phyloP scores from a whole-genome alignment of 2,797 vertebrate species.

The Holocentrus rufus region DNA sequence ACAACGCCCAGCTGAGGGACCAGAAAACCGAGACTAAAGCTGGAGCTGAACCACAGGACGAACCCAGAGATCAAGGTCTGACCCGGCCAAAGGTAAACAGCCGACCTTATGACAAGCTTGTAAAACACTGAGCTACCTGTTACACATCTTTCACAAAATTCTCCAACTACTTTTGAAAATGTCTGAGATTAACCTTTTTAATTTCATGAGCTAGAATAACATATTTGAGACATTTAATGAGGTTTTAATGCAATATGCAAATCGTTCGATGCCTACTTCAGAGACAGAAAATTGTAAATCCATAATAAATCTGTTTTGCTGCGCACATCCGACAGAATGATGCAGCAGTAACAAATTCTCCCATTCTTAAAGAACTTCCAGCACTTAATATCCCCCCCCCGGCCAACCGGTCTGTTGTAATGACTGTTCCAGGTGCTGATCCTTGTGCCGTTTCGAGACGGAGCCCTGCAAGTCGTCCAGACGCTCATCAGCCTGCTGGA shows the following conservation, averaged over 20 bases:
- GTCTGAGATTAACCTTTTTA: not conserved
- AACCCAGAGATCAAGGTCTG: slow-evolving; percentile 92
- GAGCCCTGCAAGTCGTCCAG: slow-evolving; percentile 88
- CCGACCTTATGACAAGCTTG: too few species aligned
- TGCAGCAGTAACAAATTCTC: too few species aligned
- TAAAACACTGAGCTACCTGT: not conserved
- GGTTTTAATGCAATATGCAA: too few species aligned
- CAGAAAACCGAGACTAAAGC: slow-evolving; percentile 62
- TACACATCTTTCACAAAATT: not conserved
- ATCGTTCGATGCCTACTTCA: not conserved
- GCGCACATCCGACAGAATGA: too few species aligned
- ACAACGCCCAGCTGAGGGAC: slow-evolving; percentile 86
- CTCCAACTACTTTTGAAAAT: not conserved
- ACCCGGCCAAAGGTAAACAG: slow-evolving; percentile 92
- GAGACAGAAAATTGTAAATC: not conserved
- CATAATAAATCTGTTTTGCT: too few species aligned
- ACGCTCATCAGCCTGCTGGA: slow-evolving; percentile 90
- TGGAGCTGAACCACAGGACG: slow-evolving; percentile 77
- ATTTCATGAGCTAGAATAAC: not conserved
- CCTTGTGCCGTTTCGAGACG: slow-evolving; percentile 91
- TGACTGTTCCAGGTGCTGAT: slow-evolving; percentile 87
- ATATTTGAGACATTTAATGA: not conserved
- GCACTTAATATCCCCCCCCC: not conserved
- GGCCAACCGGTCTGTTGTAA: not conserved
- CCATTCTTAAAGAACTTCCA: too few species aligned